phyloP scores from a whole-genome alignment of 2,797 vertebrate species.

The Malacoctenus gilli region DNA sequence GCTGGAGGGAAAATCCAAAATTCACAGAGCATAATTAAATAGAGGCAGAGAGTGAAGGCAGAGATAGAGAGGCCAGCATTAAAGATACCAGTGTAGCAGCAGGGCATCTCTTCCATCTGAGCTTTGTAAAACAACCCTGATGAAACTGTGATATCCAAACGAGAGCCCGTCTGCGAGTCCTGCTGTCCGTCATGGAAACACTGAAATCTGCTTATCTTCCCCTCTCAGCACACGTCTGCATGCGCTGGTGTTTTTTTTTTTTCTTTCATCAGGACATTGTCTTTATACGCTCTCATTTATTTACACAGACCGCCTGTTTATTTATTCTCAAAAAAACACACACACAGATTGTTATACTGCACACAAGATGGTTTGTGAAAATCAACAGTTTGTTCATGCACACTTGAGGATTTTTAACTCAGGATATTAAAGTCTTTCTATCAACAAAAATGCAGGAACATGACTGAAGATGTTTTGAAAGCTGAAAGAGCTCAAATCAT shows the following conservation, averaged over 20 bases:
- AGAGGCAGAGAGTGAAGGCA: constrained; percentile 80
- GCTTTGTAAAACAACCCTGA: constrained; percentile 82
- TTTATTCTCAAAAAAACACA: not conserved
- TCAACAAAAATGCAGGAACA: too few relatives aligned
- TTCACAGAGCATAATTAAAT: constrained; percentile 92
- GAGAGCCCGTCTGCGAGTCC: constrained; percentile 55
- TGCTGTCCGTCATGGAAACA: constrained; percentile 36
- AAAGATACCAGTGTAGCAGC: constrained; percentile 76
- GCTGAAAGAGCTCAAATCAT: too few relatives aligned
- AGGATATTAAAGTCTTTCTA: too few relatives aligned
- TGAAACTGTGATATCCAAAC: constrained; percentile 78
- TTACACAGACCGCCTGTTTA: constrained; percentile 1
- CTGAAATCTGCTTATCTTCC: constrained; percentile 20
- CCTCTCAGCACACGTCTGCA: constrained; percentile 42
- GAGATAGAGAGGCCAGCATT: constrained; percentile 74
- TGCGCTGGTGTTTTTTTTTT: too few relatives aligned
- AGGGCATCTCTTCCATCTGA: constrained; percentile 78
- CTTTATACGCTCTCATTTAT: constrained; percentile 15
- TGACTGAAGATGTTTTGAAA: too few relatives aligned
- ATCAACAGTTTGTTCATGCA: constrained; percentile 24
- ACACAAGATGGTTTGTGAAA: not conserved
- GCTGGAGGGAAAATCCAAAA: constrained; percentile 88
- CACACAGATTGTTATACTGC: not conserved
- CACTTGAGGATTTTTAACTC: too few relatives aligned
- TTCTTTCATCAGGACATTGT: constrained; percentile 25